Base-by-base conservation (phyloP, 2,113 vertebrate genomes). In the Pitta sordida region DNA sequence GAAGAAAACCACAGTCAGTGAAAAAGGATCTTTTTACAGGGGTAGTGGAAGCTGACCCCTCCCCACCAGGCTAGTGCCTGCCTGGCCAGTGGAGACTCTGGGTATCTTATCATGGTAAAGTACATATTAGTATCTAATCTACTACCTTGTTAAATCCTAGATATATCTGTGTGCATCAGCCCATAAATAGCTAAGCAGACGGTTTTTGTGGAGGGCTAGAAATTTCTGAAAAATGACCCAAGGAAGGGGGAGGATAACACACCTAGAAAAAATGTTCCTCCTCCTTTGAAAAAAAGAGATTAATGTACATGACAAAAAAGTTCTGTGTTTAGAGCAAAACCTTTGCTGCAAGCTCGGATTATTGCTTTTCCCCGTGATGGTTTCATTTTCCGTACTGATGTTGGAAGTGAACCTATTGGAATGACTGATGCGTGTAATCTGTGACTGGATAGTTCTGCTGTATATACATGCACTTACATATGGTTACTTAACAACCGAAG, bases 361-460 rank as follows among this genome's bases (percentile, higher is more conserved):
- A 95, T 95, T 96, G 63, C 82, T 86, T 70, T 94, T 90, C n/a
- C 64, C 41, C 67, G 41, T 26, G 43, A 95, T 78, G 73, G 81
- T 90, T 93, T 91, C 79, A 94, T 94, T 92, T 93, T n/a, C 30
- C 82, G 43, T 79, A 13, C 71, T 62, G 68, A 81, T 64, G 43
- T 1, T 91, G 71, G 64, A 93, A 86, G 76, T 70, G 68, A 74
- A 95, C 87, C 87, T 83, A 44, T 94, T 94, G 84, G 67, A 88
- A 67, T 95, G 96, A 96, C 67, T 83, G 90, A 96, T 95, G 93
- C 52, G 51, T 63, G 79, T 78, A 92, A 80, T 94, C 91, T 92
- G 65, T 69, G 80, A 59, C 86, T 65, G 63, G 93, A 85, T 91
- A 85, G 78, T 92, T 90, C 93, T 96, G 82, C 71, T 88, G 51